phyloP scores from a whole-genome alignment of 2,113 vertebrate species.

The Scomber colias region DNA sequence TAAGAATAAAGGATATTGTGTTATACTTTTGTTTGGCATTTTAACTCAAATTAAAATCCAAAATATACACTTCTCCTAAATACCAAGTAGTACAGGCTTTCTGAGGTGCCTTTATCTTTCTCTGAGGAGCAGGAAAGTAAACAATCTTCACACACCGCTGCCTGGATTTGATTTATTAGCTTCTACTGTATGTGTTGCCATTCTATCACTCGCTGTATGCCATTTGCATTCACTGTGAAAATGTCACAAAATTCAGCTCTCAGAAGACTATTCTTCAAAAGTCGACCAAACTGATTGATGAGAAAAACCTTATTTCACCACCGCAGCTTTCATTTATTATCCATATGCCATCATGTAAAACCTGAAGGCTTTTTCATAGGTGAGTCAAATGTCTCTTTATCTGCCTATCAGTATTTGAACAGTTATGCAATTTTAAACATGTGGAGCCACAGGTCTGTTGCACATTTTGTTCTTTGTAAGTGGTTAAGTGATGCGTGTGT shows the following conservation, averaged over 20 bases:
- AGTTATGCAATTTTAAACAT: conserved; percentile 57
- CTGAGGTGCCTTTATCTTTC: conserved; percentile 37
- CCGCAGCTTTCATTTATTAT: conserved; percentile 65
- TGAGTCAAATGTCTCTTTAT: conserved; percentile 56
- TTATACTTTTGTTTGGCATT: conserved; percentile 23
- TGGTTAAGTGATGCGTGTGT: conserved; percentile 52
- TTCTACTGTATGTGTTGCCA: conserved; percentile 41
- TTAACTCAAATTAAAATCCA: conserved; percentile 2
- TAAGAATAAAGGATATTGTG: background rate
- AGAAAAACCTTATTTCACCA: conserved; percentile 56
- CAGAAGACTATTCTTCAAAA: conserved; percentile 38
- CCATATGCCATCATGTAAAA: conserved; percentile 64
- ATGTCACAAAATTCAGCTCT: conserved; percentile 35
- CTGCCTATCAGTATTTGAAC: conserved; percentile 42
- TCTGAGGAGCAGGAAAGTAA: conserved; percentile 55
- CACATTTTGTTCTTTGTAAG: conserved; percentile 42
- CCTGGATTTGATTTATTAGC: conserved; percentile 62
- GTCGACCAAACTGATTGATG: conserved; percentile 48
- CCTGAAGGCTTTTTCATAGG: conserved; percentile 49
- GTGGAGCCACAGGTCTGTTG: conserved; percentile 47
- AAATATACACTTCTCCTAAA: conserved; percentile 23
- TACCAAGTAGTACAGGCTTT: background rate
- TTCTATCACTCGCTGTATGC: conserved; percentile 49
- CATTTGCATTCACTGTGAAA: conserved; percentile 56
- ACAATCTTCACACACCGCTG: conserved; percentile 50